These are phyloP conservation scores for Sprattus sprattus DNA, from an alignment of 2,113 vertebrate species.

Conservation along the genomic window DNA sequence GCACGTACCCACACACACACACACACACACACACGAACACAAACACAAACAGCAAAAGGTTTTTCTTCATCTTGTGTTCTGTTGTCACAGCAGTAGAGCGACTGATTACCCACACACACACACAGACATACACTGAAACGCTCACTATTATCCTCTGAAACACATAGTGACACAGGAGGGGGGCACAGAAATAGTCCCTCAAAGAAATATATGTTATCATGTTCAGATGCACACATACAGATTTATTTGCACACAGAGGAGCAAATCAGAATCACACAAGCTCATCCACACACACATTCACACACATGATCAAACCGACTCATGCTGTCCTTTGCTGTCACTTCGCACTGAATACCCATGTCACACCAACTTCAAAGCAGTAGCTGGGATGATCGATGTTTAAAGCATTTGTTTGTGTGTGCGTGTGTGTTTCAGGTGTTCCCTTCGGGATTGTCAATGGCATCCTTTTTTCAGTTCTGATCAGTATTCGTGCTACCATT, in stretches of 20 bases:
- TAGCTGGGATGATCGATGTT: slow-evolving; percentile 7
- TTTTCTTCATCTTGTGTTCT: too few species aligned
- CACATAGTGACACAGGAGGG: not conserved
- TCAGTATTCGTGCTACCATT: not conserved
- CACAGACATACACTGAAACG: not conserved
- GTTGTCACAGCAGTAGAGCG: too few species aligned
- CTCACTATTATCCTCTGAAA: not conserved
- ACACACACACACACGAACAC: not conserved
- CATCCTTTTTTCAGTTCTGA: not conserved
- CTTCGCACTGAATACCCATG: not conserved
- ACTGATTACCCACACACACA: not conserved
- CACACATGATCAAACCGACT: not conserved
- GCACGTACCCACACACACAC: not conserved
- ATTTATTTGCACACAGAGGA: not conserved
- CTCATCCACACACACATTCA: not conserved
- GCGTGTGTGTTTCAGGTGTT: not conserved
- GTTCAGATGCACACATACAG: not conserved
- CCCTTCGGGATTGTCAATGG: not conserved
- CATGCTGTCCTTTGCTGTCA: slow-evolving; percentile 2
- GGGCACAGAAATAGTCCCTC: not conserved
- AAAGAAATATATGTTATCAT: not conserved
- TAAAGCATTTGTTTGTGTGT: not conserved
- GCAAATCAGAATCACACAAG: not conserved
- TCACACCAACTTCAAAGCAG: not conserved
- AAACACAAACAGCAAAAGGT: not conserved